Evolutionary conservation across 2,888 invertebrate genomes (phyloP).

Genomic region (Morpho deidamia): DNA sequence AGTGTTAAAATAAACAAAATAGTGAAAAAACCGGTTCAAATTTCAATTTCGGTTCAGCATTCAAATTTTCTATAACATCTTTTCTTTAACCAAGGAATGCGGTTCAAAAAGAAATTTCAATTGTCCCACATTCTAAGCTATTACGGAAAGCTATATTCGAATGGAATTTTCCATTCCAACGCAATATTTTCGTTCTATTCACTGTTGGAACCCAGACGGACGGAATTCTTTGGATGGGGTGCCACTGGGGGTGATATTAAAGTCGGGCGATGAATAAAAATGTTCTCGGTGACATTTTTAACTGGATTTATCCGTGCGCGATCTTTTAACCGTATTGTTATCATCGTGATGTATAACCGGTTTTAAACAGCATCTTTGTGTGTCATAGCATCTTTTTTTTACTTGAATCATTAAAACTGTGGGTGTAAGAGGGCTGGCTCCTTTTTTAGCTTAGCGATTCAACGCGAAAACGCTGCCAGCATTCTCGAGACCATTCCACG

Average conservation of each 20-base stretch:
- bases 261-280: conserved; percentile 19
- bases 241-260: conserved; percentile 18
- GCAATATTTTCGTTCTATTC: conserved; percentile 27
- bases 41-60: too few species aligned
- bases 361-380: too few species aligned
- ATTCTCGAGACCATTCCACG: too few species aligned
- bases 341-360: too few species aligned
- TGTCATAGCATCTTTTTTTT: too few species aligned
- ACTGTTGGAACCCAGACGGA: conserved; percentile 20
- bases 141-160: conserved; percentile 5
- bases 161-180: conserved; percentile 22
- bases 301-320: background rate
- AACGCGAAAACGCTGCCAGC: too few species aligned
- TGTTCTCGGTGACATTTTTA: conserved; percentile 7
- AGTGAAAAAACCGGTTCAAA: too few species aligned
- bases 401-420: too few species aligned
- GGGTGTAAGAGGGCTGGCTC: too few species aligned
- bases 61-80: background rate
- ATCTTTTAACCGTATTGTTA: background rate
- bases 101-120: conserved; percentile 4
- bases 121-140: conserved; percentile 6
- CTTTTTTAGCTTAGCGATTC: too few species aligned
- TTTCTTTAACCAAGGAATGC: background rate
- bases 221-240: conserved; percentile 17
- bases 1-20: too few species aligned